Evolutionary conservation across 2,113 vertebrate genomes (phyloP).

Genomic region (Brachionichthys hirsutus): DNA sequence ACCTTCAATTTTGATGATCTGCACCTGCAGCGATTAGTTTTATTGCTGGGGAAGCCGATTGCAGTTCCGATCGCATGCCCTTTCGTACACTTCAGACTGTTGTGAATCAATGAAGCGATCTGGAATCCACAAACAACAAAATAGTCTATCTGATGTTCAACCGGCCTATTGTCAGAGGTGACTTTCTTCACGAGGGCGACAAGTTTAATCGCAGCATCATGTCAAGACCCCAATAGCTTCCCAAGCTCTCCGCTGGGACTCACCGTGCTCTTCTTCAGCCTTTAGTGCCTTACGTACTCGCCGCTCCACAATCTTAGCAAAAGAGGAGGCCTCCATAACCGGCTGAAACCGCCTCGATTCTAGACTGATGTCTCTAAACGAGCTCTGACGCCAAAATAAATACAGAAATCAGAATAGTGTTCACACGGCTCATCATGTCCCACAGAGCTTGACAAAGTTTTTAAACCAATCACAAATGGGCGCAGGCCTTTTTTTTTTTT

Average conservation of each 20-base stretch:
- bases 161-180: not conserved
- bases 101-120: not conserved
- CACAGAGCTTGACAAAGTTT: constrained; percentile 34
- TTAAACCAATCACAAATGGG: constrained; percentile 44
- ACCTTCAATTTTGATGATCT: constrained; percentile 70
- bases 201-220: constrained; percentile 4
- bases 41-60: constrained; percentile 45
- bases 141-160: not conserved
- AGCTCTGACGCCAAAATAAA: not conserved
- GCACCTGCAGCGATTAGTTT: constrained; percentile 71
- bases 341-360: not conserved
- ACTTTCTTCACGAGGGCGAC: not conserved
- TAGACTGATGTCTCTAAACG: not conserved
- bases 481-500: too few relatives aligned
- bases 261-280: constrained; percentile 44
- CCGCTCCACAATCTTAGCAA: constrained; percentile 65
- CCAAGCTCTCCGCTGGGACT: constrained; percentile 44
- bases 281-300: constrained; percentile 60
- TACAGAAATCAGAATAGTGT: not conserved
- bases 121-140: not conserved
- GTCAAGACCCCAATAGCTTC: not conserved
- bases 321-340: constrained; percentile 50
- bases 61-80: constrained; percentile 3
- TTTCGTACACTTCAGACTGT: not conserved
- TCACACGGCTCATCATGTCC: constrained; percentile 21